phyloP scores from a whole-genome alignment of 2,797 vertebrate species.

The Geotrypetes seraphini region DNA sequence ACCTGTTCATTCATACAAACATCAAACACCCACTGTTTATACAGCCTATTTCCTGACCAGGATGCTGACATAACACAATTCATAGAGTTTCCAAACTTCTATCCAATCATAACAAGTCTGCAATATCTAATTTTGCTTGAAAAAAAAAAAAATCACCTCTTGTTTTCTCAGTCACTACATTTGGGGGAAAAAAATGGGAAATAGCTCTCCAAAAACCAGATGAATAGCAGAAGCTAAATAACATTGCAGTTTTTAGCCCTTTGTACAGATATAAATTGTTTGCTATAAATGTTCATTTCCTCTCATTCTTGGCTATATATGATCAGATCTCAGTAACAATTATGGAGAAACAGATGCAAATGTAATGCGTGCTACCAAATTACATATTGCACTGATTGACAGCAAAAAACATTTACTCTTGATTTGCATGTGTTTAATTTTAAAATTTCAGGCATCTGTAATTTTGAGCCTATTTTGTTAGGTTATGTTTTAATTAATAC shows the following conservation, averaged over 20 bases:
- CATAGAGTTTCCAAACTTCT: slow-evolving; percentile 28
- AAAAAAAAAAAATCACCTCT: too few species aligned
- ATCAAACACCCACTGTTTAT: slow-evolving; percentile 20
- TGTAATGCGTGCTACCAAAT: background rate
- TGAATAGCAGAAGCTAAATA: slow-evolving; percentile 10
- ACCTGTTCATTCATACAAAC: slow-evolving; percentile 7
- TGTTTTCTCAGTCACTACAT: slow-evolving; percentile 19
- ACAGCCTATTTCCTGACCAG: slow-evolving; percentile 13
- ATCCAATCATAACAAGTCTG: slow-evolving; percentile 28
- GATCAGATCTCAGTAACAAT: background rate
- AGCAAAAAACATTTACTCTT: background rate
- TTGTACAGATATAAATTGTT: background rate
- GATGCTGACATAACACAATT: slow-evolving; percentile 31
- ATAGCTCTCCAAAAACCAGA: slow-evolving; percentile 20
- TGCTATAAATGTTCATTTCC: background rate
- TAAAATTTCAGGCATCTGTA: background rate
- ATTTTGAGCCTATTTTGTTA: background rate
- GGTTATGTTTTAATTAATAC: background rate
- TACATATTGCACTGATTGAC: background rate
- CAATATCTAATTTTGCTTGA: slow-evolving; percentile 28
- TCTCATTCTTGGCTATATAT: background rate
- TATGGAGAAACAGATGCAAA: background rate
- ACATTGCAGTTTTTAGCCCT: background rate
- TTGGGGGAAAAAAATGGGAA: slow-evolving; percentile 1
- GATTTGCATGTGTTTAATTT: background rate